Evolutionary conservation across 1,140 invertebrate species (phyloP), one percentile per base, ranked within the genome.

Genomic region (Hypsibius dujardini): DNA sequence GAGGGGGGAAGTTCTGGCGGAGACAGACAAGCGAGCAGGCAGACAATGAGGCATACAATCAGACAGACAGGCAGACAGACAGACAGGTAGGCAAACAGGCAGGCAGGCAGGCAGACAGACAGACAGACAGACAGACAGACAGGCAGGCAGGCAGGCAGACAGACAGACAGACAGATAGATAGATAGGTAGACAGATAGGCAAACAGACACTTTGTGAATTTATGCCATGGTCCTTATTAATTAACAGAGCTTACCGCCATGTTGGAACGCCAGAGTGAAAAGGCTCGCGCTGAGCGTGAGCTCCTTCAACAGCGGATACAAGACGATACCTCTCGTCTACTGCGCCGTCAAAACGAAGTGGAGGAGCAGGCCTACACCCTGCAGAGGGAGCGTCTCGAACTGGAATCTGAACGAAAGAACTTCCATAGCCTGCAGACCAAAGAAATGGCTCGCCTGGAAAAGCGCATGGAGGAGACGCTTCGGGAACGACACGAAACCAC

Each of bases 321-420:
- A 12, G 62, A 67, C 12, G 62, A 67, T 42, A 7, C 12, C 62
- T 7, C 12, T 15, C 62, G 62, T 7, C 42, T 67, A 7, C 12
- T 42, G 12, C 12, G 45, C 12, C 62, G 62, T 15, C 12, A 67
- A 42, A 7, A 7, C 12, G 62, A 67, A 67, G 12, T 67, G 62
- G 62, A 67, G 42, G 62, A 67, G 0, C 62, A 67, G 45, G 62
- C 62, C 42, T 67, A 67, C 45, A 45, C 62, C 45, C 62, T 67
- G 42, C 12, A 12, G 7, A 12, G 62, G 3, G 62, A 67, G 12
- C 62, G 62, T 3, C 7, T 42, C 0, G 62, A 67, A 42, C 45
- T 67, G 12, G 62, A 67, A 7, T 7, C 12, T 7, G 62, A 67
- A 45, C 62, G 62, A 15, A 67, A 12, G 12, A 12, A 42, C 3